These are phyloP conservation scores for Eueremaeus valkanovi DNA, from an alignment of 2,888 invertebrate species.

Conservation along the genomic window DNA sequence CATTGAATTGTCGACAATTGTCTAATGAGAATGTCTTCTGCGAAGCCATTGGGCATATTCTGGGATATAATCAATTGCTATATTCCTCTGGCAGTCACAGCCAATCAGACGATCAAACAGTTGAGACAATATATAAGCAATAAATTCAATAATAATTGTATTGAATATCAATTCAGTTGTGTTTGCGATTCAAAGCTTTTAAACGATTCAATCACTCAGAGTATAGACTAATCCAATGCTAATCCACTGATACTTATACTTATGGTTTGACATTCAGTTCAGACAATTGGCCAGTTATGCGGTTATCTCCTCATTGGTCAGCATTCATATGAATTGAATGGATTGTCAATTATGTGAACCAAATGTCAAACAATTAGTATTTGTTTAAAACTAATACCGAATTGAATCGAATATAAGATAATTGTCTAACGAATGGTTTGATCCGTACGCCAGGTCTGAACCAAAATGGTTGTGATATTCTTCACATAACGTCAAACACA, in stretches of 20 bases:
- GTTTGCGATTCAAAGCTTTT: background rate
- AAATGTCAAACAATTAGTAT: too few relatives aligned
- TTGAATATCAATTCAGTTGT: slow-evolving; percentile 16
- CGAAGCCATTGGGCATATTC: background rate
- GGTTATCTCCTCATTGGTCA: too few relatives aligned
- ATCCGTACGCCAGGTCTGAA: background rate
- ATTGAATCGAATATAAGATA: background rate
- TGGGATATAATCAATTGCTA: background rate
- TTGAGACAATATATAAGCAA: background rate
- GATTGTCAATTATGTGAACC: too few relatives aligned
- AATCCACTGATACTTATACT: too few relatives aligned
- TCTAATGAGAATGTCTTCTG: background rate
- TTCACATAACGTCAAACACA: background rate
- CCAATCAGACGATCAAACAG: background rate
- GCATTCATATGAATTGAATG: too few relatives aligned
- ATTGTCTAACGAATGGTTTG: background rate
- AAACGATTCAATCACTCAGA: background rate
- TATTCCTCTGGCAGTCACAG: background rate
- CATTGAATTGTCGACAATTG: background rate
- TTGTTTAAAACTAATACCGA: too few relatives aligned
- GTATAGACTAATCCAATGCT: background rate
- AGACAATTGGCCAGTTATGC: too few relatives aligned
- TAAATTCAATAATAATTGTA: slow-evolving; percentile 12
- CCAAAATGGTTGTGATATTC: background rate
- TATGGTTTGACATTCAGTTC: too few relatives aligned